A percentile compares a stretch with the other conserved stretches of the same genome.
Conservation (phyloP, 2,888 invertebrate species). For the Eristalis intricaria region DNA sequence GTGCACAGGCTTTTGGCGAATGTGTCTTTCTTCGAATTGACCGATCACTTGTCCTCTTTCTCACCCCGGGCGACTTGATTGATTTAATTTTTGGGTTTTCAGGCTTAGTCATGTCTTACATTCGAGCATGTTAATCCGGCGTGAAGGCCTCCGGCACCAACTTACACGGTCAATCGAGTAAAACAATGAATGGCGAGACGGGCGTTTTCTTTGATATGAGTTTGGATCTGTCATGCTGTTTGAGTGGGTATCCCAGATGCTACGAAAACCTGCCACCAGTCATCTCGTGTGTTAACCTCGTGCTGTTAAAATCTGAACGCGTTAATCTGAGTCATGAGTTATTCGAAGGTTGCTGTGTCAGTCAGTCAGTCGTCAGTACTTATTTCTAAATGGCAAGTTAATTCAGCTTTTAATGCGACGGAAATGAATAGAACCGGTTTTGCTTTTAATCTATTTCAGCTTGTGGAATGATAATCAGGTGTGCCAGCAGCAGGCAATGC, state of each 20-base stretch:
- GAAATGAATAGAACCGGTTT: constrained; percentile 53
- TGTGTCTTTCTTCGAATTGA: background rate
- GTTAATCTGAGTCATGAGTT: constrained; percentile 42
- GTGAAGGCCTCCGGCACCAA: background rate
- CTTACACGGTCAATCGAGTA: background rate
- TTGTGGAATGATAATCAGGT: background rate
- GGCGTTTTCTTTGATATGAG: background rate
- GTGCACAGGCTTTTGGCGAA: background rate
- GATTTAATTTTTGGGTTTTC: background rate
- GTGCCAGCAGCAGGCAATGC: background rate
- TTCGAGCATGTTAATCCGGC: background rate
- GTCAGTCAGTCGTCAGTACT: constrained; percentile 11
- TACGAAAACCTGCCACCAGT: background rate
- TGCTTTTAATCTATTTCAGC: background rate
- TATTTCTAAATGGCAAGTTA: constrained; percentile 38
- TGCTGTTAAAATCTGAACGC: constrained; percentile 22
- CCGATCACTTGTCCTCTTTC: background rate
- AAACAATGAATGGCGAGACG: background rate
- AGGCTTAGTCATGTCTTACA: background rate
- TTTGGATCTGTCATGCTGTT: background rate
- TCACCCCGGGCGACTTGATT: background rate
- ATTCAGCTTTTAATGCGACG: constrained; percentile 41
- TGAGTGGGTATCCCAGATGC: background rate
- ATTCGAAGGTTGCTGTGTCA: constrained; percentile 26
- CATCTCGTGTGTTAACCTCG: constrained; percentile 55